Base-by-base conservation (phyloP, 2,888 invertebrate species). In the Callinectes sapidus region DNA sequence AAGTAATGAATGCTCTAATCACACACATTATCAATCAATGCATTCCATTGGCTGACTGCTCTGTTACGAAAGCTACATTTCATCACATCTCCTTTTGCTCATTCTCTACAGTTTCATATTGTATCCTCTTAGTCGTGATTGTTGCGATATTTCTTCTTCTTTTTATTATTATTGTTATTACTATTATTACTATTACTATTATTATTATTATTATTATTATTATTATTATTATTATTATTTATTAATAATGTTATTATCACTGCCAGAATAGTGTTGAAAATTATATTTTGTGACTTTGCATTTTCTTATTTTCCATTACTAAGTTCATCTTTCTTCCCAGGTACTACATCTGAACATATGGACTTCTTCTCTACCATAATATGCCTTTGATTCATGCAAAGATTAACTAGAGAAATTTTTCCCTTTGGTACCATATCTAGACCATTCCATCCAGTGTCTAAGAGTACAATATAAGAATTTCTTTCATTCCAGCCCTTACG, bases 401-500 rank as follows among this genome's bases (percentile, higher is more conserved):
- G 61, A 10, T 61, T 61, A 61, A 61, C 16, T 23, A 23, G 18
- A 10, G 2, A 0, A 16, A 2, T 2, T 61, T 16, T 61, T 10
- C 28, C 71, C 8, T 71, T n/a, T 28, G 8, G n/a, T 71, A 10
- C 71, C 10, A 8, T 28, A 28, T n/a, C n/a, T 13, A n/a, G 71
- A 71, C 71, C 23, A 28, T 71, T 71, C 71, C 71, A n/a, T 71
- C 10, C 71, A 71, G 8, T 71, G 28, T 28, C 10, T 71, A n/a
- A n/a, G 71, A 28, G 28, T 71, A 8, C 71, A 28, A 23, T 28
- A 35, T 81, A 81, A 35, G 14, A 35, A 23, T 28, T 13, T 35
- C 48, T 39, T 89, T 28, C 14, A 35, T 90, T 23, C 55, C 90
- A 92, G 90, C 89, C 48, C 16, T 85, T 5, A 28, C 13, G 23